A percentile compares a stretch with the other conserved stretches of the same genome.
Evolutionary conservation across 64 coral and sea anemone species (phyloP).

Genomic region (Exaiptasia diaphana): DNA sequence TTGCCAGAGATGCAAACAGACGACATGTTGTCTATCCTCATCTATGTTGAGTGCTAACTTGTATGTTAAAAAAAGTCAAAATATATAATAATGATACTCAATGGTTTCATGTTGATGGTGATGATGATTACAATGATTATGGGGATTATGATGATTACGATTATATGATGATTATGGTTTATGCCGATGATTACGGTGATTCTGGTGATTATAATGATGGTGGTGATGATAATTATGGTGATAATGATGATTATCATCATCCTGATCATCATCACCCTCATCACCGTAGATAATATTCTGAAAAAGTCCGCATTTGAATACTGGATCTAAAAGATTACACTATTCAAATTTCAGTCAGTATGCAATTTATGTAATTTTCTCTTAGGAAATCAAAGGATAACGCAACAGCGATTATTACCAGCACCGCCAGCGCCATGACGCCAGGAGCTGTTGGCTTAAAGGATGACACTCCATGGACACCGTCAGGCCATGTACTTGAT

Average conservation of each 20-base stretch:
- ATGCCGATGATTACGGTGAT: no score
- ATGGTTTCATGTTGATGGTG: no score
- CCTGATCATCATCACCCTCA: neutral
- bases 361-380: neutral
- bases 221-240: neutral
- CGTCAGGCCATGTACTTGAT: neutral
- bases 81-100: no score
- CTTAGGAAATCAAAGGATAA: neutral
- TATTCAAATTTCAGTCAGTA: neutral
- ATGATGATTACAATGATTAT: no score
- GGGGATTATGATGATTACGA: no score
- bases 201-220: neutral
- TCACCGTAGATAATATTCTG: neutral
- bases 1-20: no score
- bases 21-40: no score
- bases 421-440: neutral
- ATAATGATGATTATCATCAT: neutral
- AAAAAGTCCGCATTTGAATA: neutral
- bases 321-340: neutral
- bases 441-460: neutral
- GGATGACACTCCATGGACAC: slow-evolving; percentile 2
- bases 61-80: no score
- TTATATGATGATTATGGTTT: no score
- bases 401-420: neutral
- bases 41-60: no score